Base-by-base conservation (phyloP, 2,797 vertebrate genomes). In the Coracias cyanogaster region DNA sequence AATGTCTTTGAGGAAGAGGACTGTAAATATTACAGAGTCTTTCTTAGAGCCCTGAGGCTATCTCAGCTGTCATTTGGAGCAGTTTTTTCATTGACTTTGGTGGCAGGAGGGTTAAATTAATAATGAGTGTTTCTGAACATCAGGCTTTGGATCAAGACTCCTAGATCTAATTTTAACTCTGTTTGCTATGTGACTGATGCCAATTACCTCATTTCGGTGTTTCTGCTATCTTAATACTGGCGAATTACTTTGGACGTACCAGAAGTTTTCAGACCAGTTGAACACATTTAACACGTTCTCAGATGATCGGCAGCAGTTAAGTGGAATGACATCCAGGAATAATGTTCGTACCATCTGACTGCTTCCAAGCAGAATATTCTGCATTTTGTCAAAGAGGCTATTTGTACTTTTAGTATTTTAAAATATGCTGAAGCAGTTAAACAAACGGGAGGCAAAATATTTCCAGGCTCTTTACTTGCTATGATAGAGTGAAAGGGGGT, bases 401-500 rank as follows among this genome's bases (percentile, higher is more conserved):
- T 96, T 94, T 95, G 95, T 94, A 82, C 19, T 57, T 37, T 69
- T 45, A 72, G 93, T 72, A 66, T 72, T 94, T 90, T 89, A 92
- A 95, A 94, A 92, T 88, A 58, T 76, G 89, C 72, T 86, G 79
- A 90, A 94, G 82, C 72, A 91, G 65, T 93, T 89, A 89, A 94
- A 92, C 20, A 92, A 92, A 94, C 43, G 17, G 37, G 57, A 81
- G 20, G 65, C 69, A 92, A 90, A 92, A 55, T 91, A 93, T 76
- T 81, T 69, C 33, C 35, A 88, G 67, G 31, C 76, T 94, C 18
- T 91, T 73, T 74, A 28, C 67, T 86, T 87, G 49, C 37, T 82
- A 29, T 18, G 5, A 18, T 52, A 46, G 45, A 80, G 37, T 33
- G 43, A 80, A 33, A 31, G 22, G 6, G 15, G 15, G 18, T 4